Evolutionary conservation across 2,113 vertebrate genomes (phyloP).

Genomic region (Nothobranchius furzeri): DNA sequence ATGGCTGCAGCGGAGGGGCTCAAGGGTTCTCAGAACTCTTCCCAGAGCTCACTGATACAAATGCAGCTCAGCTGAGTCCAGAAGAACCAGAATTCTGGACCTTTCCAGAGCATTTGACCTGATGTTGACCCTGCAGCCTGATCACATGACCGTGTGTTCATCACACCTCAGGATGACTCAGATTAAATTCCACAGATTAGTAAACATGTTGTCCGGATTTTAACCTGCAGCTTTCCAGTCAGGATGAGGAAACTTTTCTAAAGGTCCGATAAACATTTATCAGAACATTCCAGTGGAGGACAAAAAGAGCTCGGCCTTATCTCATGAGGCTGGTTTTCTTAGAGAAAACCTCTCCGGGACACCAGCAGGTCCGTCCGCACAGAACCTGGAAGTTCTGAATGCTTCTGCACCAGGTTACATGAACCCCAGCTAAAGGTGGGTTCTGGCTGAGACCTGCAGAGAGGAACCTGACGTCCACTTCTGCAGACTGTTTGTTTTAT

Average conservation of each 20-base stretch:
- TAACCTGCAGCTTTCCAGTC: constrained; percentile 15
- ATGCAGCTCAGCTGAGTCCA: no score
- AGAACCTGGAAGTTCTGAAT: not conserved
- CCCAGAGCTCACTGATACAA: no score
- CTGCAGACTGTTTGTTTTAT: not conserved
- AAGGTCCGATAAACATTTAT: constrained; percentile 26
- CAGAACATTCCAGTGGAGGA: constrained; percentile 17
- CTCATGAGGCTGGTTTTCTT: not conserved
- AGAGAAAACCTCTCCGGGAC: not conserved
- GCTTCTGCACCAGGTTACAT: no score
- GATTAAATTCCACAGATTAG: constrained; percentile 18
- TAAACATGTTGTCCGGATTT: constrained; percentile 6
- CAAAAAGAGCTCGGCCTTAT: constrained; percentile 20
- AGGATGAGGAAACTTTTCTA: constrained; percentile 32
- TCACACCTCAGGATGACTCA: not conserved
- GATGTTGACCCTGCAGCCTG: not conserved
- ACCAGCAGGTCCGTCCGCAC: not conserved
- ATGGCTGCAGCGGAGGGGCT: no score
- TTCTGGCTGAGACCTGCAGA: no score
- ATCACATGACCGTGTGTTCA: not conserved
- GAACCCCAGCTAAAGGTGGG: no score
- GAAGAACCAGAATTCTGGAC: no score
- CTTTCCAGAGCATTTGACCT: not conserved
- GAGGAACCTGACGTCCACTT: no score
- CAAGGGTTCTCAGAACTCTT: no score